Evolutionary conservation across 2,888 invertebrate genomes (phyloP).

Genomic region (Crematogaster levior): DNA sequence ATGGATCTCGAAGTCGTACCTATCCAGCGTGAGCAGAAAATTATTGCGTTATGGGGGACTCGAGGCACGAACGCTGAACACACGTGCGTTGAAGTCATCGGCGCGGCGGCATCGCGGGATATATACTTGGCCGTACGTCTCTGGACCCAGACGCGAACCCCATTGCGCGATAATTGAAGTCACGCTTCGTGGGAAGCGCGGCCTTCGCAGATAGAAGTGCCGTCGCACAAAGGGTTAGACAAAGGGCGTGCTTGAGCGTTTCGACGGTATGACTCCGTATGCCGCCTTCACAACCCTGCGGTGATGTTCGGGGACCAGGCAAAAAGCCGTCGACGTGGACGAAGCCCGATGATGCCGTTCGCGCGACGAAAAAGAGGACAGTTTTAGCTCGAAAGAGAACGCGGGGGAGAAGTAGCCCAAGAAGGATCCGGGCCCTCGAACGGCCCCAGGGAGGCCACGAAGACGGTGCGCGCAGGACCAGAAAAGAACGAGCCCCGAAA

Average conservation of each 20-base stretch:
- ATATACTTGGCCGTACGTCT: conserved; percentile 40
- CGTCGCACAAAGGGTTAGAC: conserved; percentile 34
- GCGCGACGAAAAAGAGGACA: conserved; percentile 41
- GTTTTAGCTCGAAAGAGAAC: conserved; percentile 19
- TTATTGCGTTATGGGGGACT: conserved; percentile 32
- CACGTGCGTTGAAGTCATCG: conserved; percentile 41
- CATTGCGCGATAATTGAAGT: conserved; percentile 50
- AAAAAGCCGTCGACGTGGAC: conserved; percentile 73
- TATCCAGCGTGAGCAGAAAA: conserved; percentile 47
- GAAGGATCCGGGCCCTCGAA: not conserved
- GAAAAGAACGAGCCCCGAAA: conserved; percentile 51
- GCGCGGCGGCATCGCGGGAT: conserved; percentile 36
- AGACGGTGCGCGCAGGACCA: conserved; percentile 35
- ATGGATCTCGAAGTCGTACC: conserved; percentile 39
- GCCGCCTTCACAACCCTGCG: conserved; percentile 50
- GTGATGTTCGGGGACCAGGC: conserved; percentile 58
- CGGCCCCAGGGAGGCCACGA: conserved; percentile 4
- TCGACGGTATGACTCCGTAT: conserved; percentile 46
- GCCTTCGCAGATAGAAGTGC: conserved; percentile 21
- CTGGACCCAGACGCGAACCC: conserved; percentile 43
- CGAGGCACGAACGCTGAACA: conserved; percentile 27
- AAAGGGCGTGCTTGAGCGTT: conserved; percentile 37
- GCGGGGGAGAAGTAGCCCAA: conserved; percentile 18
- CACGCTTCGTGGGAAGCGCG: conserved; percentile 49
- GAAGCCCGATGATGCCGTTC: conserved; percentile 62